Percentiles rank a stretch among this genome's conserved stretches.
phyloP scores from a whole-genome alignment of 2,113 vertebrate genomes.

The Engystomops pustulosus region DNA sequence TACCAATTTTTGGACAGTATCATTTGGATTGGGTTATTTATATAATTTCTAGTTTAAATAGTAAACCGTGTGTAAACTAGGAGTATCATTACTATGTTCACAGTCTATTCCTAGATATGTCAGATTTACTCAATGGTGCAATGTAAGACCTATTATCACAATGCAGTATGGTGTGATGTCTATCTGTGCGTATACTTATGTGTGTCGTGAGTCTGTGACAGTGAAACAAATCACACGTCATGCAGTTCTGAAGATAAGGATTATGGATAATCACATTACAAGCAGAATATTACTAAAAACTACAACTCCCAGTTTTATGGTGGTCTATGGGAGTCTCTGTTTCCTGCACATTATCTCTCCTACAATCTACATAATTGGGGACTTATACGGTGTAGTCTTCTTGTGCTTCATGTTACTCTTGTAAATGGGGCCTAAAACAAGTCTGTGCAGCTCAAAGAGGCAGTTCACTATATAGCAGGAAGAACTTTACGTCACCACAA shows the following conservation, averaged over 20 bases:
- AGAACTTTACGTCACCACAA: not conserved
- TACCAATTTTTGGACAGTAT: not conserved
- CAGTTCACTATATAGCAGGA: not conserved
- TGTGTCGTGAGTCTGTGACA: conserved; percentile 6
- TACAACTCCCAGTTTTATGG: not conserved
- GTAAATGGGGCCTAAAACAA: not conserved
- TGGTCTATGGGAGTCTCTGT: not conserved
- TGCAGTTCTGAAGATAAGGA: not conserved
- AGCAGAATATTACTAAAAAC: not conserved
- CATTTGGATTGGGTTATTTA: too few species aligned
- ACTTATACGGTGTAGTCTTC: not conserved
- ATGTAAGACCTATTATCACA: not conserved
- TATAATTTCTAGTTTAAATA: not conserved
- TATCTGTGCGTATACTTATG: not conserved
- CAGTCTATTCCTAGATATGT: not conserved
- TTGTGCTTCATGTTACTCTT: not conserved
- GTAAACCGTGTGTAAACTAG: not conserved
- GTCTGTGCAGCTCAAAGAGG: not conserved
- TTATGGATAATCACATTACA: not conserved
- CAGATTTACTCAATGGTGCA: not conserved
- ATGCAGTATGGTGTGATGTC: not conserved
- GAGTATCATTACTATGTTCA: not conserved
- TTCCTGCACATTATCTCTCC: not conserved
- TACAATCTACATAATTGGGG: not conserved
- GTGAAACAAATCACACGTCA: not conserved